A percentile compares a stretch with the other conserved stretches of the same genome.
Evolutionary conservation across 92 coral and sea anemone species (phyloP).

Genomic region (Metridium senile): DNA sequence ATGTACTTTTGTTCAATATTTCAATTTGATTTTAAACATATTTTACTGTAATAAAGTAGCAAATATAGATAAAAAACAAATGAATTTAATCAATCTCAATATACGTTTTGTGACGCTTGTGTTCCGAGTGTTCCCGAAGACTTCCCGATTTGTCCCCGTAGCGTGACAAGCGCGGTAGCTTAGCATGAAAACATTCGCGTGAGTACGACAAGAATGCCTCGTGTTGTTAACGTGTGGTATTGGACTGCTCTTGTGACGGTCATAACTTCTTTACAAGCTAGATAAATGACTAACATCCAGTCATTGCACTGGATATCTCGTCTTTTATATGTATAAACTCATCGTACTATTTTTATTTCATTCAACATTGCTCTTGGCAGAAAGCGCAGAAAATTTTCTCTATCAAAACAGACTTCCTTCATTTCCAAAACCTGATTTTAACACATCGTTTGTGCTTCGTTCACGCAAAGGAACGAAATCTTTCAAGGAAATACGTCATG

Average conservation of each 20-base stretch:
- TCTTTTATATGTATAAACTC: conserved; percentile 35
- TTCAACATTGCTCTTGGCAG: conserved; percentile 5
- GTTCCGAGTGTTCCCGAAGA: neutral
- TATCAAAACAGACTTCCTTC: conserved; percentile 73
- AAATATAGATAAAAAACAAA: too few relatives aligned
- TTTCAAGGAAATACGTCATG: conserved; percentile 86
- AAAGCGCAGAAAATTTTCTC: conserved; percentile 12
- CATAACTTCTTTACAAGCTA: conserved; percentile 1
- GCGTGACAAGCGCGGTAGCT: conserved; percentile 39
- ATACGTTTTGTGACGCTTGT: too few relatives aligned
- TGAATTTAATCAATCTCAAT: too few relatives aligned
- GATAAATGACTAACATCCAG: conserved; percentile 13
- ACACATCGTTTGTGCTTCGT: conserved; percentile 66
- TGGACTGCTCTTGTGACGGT: conserved; percentile 12
- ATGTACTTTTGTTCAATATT: too few relatives aligned
- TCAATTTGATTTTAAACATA: too few relatives aligned
- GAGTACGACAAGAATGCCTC: conserved; percentile 37
- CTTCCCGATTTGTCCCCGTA: conserved; percentile 2
- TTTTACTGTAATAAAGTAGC: too few relatives aligned
- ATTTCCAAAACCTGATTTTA: conserved; percentile 87
- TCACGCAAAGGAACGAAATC: conserved; percentile 81
- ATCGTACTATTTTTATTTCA: conserved; percentile 28
- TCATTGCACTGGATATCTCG: conserved; percentile 4
- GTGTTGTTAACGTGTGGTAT: conserved; percentile 56
- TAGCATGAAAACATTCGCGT: conserved; percentile 26